A percentile compares a stretch with the other conserved stretches of the same genome.
These are phyloP conservation scores for Lapara coniferarum DNA, from an alignment of 2,888 invertebrate genomes.

Conservation along the genomic window DNA sequence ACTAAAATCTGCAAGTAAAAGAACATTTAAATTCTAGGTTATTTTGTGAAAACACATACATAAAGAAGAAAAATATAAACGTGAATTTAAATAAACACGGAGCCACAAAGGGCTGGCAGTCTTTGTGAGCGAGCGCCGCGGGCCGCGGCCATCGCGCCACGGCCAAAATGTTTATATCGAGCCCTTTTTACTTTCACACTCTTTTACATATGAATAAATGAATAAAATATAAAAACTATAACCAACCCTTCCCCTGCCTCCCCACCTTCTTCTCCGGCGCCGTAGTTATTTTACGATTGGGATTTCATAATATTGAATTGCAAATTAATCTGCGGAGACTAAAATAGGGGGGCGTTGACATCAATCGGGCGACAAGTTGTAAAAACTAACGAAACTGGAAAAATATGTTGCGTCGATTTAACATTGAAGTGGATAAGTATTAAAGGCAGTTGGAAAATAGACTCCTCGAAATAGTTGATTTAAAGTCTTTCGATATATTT, in stretches of 20 bases:
- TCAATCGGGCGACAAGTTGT: too few species aligned
- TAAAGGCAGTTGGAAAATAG: too few species aligned
- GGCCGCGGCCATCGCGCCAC: background rate
- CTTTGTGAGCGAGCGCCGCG: background rate
- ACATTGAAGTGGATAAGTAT: too few species aligned
- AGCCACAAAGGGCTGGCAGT: background rate
- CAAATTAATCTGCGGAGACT: background rate
- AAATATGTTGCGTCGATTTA: too few species aligned
- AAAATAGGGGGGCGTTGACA: background rate
- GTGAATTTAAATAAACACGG: constrained; percentile 10
- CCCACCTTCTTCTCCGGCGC: background rate
- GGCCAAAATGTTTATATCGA: constrained; percentile 10
- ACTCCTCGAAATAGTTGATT: too few species aligned
- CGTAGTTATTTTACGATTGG: background rate
- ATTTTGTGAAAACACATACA: background rate
- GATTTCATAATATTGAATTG: background rate
- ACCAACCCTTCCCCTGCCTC: background rate
- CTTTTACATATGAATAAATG: constrained; percentile 12
- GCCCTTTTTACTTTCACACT: constrained; percentile 13
- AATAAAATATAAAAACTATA: constrained; percentile 17
- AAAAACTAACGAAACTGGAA: too few species aligned
- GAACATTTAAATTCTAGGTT: background rate
- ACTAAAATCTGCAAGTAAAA: background rate
- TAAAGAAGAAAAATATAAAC: background rate
- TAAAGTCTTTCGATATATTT: too few species aligned